Conservation (phyloP, 1,140 invertebrate genomes). For the Calephelis nemesis region DNA sequence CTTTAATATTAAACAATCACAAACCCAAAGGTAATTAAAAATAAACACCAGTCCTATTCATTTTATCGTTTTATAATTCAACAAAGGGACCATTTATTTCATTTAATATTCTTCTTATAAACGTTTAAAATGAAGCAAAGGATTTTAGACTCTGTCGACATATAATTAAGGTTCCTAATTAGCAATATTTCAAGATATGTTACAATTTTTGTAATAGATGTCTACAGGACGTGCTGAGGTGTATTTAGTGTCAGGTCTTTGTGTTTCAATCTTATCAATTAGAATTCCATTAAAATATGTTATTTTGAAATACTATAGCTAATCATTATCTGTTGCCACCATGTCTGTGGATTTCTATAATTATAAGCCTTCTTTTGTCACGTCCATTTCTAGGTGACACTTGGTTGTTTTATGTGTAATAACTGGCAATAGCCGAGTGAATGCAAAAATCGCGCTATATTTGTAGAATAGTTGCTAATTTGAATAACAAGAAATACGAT, state of each 20-base stretch:
- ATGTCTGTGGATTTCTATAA: not conserved
- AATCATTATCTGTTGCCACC: not conserved
- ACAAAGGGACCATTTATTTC: constrained; percentile 35
- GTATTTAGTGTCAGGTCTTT: not conserved
- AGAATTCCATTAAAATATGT: constrained; percentile 1
- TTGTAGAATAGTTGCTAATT: no score
- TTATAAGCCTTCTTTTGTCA: not conserved
- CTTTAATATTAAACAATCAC: not conserved
- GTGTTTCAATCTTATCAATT: not conserved
- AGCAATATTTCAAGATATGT: not conserved
- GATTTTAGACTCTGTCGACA: not conserved
- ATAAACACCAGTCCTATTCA: constrained; percentile 46
- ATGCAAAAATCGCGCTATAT: no score
- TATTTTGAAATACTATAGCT: not conserved
- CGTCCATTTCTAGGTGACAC: no score
- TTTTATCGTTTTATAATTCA: constrained; percentile 40
- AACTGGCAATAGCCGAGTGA: no score
- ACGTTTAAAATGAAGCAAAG: not conserved
- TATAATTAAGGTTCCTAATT: not conserved
- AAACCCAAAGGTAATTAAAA: constrained; percentile 43
- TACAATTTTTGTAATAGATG: not conserved
- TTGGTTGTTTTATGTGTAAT: no score
- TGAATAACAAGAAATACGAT: no score
- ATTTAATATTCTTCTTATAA: constrained; percentile 3
- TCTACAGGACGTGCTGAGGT: not conserved